These are phyloP conservation scores for Pangasianodon gigas DNA, from an alignment of 2,113 vertebrate species.

Conservation along the genomic window DNA sequence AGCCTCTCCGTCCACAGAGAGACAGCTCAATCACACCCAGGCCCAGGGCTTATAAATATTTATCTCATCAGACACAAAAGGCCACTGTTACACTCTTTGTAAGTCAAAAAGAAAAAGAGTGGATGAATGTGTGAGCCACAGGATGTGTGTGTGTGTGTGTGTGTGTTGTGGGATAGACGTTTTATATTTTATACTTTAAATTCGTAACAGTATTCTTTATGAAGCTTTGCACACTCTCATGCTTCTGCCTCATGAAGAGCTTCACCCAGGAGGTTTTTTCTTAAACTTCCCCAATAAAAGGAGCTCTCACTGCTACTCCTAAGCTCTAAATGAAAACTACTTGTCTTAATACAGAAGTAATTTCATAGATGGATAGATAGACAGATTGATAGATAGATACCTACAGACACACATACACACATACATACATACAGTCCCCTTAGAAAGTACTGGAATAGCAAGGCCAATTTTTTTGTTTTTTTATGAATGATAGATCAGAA, in stretches of 20 bases:
- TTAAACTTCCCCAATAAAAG: too few relatives aligned
- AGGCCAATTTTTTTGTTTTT: too few relatives aligned
- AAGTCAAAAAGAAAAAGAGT: slow-evolving; percentile 45
- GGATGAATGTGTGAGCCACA: slow-evolving; percentile 22
- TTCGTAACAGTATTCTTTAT: not conserved
- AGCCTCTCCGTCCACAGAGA: slow-evolving; percentile 50
- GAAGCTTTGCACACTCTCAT: not conserved
- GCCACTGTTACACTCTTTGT: slow-evolving; percentile 42
- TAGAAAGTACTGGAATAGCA: too few relatives aligned
- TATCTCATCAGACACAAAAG: slow-evolving; percentile 61
- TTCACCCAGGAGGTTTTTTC: too few relatives aligned
- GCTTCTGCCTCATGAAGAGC: not conserved
- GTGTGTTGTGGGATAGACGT: not conserved
- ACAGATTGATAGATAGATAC: too few relatives aligned
- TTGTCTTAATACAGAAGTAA: too few relatives aligned
- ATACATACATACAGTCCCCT: not conserved
- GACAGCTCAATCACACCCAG: slow-evolving; percentile 42
- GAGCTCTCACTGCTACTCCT: too few relatives aligned
- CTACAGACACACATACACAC: not conserved
- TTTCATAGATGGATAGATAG: not conserved
- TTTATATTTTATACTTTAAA: not conserved
- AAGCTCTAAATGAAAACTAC: too few relatives aligned
- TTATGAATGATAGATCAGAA: too few relatives aligned
- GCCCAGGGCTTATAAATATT: slow-evolving; percentile 56
- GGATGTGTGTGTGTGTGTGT: not conserved